These are phyloP conservation scores for Pocillopora grandis DNA, from an alignment of 92 coral and sea anemone species.

Conservation along the genomic window DNA sequence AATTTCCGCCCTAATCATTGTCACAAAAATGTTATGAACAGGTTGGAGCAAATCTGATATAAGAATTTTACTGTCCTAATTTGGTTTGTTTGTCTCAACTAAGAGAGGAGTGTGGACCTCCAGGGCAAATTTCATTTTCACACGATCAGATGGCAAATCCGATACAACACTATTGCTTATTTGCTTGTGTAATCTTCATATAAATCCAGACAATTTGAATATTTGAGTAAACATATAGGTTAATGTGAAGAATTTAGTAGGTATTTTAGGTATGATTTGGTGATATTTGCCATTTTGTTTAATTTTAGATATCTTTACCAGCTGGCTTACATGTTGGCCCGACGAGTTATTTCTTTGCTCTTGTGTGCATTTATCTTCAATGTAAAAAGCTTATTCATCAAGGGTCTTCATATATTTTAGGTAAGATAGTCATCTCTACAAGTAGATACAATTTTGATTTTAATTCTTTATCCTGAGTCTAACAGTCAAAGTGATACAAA, in stretches of 20 bases:
- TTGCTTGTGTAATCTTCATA: not conserved
- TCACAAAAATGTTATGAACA: not conserved
- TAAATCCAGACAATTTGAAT: too few species aligned
- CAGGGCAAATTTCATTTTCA: too few species aligned
- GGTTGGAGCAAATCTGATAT: not conserved
- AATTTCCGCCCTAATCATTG: not conserved
- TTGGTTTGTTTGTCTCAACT: too few species aligned
- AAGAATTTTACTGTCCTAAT: too few species aligned
- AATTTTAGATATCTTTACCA: conserved; percentile 67
- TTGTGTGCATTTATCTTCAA: conserved; percentile 85
- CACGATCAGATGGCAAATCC: not conserved
- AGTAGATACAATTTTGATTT: not conserved
- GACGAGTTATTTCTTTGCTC: conserved; percentile 87
- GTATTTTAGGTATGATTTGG: not conserved
- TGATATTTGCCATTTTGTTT: not conserved
- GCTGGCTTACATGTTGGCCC: conserved; percentile 77
- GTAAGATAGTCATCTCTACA: conserved; percentile 36
- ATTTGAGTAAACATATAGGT: too few species aligned
- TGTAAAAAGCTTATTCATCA: conserved; percentile 83
- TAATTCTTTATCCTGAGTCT: too few species aligned
- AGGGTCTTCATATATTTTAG: conserved; percentile 76
- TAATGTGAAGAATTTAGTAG: too few species aligned
- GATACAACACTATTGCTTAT: not conserved
- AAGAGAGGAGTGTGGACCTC: too few species aligned
- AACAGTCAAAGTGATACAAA: too few species aligned